Conservation (phyloP, 2,113 vertebrate genomes). For the Baryphthengus martii region DNA sequence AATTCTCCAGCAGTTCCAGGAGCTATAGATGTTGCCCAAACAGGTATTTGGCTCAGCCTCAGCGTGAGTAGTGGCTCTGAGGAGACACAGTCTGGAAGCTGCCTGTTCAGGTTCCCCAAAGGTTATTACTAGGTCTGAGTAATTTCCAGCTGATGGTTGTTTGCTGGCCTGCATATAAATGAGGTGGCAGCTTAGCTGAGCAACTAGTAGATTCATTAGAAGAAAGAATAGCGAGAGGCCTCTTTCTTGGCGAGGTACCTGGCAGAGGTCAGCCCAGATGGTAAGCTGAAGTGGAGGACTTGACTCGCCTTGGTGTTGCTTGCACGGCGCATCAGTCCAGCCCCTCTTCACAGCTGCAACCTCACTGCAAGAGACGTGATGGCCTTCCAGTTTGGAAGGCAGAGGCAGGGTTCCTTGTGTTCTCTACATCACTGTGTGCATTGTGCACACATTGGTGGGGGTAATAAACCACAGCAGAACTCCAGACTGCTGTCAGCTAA, state of each 20-base stretch:
- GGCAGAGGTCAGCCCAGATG: background rate
- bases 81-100: background rate
- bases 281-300: background rate
- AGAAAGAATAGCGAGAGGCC: background rate
- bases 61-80: background rate
- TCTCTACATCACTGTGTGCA: background rate
- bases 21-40: background rate
- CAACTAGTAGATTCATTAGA: background rate
- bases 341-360: background rate
- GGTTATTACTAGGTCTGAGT: background rate
- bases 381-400: background rate
- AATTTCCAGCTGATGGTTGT: background rate
- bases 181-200: background rate
- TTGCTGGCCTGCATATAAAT: background rate
- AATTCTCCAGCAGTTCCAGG: background rate
- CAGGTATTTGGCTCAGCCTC: background rate
- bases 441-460: accelerated
- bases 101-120: background rate
- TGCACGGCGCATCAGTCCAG: background rate
- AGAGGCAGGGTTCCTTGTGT: background rate
- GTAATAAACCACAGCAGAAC: background rate
- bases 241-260: background rate
- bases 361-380: background rate
- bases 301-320: background rate
- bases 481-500: background rate